phyloP scores from a whole-genome alignment of 1,140 invertebrate genomes.

The Brachionus koreanus region DNA sequence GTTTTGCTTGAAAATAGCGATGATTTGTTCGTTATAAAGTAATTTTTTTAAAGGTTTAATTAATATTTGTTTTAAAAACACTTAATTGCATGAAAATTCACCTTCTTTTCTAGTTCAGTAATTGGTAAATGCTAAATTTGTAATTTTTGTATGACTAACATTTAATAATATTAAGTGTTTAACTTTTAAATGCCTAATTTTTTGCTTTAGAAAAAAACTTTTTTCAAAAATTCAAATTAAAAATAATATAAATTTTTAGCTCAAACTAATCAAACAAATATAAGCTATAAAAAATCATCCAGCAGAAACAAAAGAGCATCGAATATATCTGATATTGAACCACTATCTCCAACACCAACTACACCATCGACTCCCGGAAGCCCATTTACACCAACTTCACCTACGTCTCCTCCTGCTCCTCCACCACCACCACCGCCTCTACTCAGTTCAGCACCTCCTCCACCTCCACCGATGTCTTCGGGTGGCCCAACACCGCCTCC shows the following conservation, averaged over 20 bases:
- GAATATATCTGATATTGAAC: not conserved
- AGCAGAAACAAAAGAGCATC: not conserved
- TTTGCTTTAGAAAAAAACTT: not conserved
- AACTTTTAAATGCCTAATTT: not conserved
- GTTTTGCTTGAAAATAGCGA: slow-evolving; percentile 27
- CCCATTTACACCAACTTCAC: slow-evolving; percentile 22
- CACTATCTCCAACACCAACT: not conserved
- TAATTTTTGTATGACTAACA: not conserved
- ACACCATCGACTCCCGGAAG: not conserved
- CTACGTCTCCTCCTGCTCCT: slow-evolving; percentile 45
- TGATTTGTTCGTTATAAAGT: slow-evolving; percentile 20
- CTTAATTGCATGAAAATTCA: slow-evolving; percentile 11
- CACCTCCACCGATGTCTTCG: slow-evolving; percentile 45
- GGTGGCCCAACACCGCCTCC: slow-evolving; percentile 46
- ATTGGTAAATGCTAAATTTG: not conserved
- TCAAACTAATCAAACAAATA: slow-evolving; percentile 1
- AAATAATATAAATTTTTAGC: not conserved
- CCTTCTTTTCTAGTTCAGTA: not conserved
- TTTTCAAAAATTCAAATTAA: not conserved
- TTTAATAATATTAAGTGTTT: not conserved
- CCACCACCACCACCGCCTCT: slow-evolving; percentile 47
- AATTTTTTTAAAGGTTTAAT: not conserved
- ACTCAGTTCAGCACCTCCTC: slow-evolving; percentile 44
- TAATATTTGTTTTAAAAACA: not conserved
- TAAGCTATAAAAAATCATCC: not conserved